Conservation (phyloP, 2,113 vertebrate genomes). For the Solea solea region DNA sequence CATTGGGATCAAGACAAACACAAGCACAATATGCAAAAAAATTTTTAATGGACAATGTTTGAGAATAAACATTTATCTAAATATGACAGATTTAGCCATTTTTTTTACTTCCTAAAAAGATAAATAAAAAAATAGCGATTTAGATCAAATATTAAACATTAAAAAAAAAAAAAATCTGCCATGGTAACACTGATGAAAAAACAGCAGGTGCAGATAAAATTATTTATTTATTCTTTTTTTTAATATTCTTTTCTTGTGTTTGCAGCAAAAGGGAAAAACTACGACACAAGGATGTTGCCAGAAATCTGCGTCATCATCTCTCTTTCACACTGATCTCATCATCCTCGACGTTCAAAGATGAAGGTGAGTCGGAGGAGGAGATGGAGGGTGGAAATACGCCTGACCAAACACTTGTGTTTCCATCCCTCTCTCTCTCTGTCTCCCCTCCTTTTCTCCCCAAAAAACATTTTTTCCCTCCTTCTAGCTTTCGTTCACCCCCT, state of each 20-base stretch:
- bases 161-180: too few relatives aligned
- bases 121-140: too few relatives aligned
- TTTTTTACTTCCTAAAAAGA: too few relatives aligned
- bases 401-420: constrained; percentile 69
- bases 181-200: too few relatives aligned
- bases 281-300: too few relatives aligned
- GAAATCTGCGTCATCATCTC: constrained; percentile 8
- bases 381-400: constrained; percentile 65
- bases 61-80: too few relatives aligned
- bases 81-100: too few relatives aligned
- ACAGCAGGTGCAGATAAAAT: too few relatives aligned
- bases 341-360: constrained; percentile 65
- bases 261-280: constrained; percentile 29
- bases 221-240: neutral
- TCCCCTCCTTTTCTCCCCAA: constrained; percentile 48
- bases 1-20: too few relatives aligned
- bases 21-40: too few relatives aligned
- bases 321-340: constrained; percentile 50
- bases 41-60: too few relatives aligned
- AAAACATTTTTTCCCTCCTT: constrained; percentile 72
- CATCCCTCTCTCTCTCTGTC: constrained; percentile 29
- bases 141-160: too few relatives aligned
- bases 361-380: constrained; percentile 63
- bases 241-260: constrained; percentile 3
- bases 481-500: constrained; percentile 65